Evolutionary conservation across 2,888 invertebrate genomes (phyloP).

Genomic region (Acanthosepion lycidas): DNA sequence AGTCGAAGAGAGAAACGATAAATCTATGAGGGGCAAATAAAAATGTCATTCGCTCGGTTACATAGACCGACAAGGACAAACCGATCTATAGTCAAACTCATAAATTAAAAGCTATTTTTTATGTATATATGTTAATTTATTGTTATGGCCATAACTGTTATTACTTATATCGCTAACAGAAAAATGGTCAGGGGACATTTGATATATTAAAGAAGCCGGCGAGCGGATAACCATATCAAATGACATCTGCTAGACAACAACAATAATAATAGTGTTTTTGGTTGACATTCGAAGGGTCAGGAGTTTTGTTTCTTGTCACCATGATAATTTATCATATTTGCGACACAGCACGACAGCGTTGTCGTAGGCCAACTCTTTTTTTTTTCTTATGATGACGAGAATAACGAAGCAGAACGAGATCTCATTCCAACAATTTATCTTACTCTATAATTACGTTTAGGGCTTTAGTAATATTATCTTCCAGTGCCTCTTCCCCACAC

Average conservation of each 20-base stretch:
- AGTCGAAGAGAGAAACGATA: background rate
- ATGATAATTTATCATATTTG: background rate
- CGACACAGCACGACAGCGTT: background rate
- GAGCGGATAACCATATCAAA: background rate
- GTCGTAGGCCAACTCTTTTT: background rate
- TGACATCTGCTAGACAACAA: background rate
- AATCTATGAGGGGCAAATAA: background rate
- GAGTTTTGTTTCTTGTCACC: background rate
- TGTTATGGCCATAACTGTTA: too few species aligned
- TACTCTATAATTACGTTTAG: too few species aligned
- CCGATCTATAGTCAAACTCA: background rate
- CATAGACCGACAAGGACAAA: background rate
- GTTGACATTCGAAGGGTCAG: background rate
- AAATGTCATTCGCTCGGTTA: background rate
- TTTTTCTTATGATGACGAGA: background rate
- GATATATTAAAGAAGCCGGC: background rate
- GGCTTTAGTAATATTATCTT: too few species aligned
- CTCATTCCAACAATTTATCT: background rate
- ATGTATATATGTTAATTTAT: background rate
- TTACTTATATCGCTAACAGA: too few species aligned
- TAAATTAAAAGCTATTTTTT: background rate
- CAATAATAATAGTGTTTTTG: background rate
- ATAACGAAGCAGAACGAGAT: background rate
- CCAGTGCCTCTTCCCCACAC: too few species aligned
- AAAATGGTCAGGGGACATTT: too few species aligned